Evolutionary conservation across 2,113 vertebrate species (phyloP).

Genomic region (Pachyramphus minor): DNA sequence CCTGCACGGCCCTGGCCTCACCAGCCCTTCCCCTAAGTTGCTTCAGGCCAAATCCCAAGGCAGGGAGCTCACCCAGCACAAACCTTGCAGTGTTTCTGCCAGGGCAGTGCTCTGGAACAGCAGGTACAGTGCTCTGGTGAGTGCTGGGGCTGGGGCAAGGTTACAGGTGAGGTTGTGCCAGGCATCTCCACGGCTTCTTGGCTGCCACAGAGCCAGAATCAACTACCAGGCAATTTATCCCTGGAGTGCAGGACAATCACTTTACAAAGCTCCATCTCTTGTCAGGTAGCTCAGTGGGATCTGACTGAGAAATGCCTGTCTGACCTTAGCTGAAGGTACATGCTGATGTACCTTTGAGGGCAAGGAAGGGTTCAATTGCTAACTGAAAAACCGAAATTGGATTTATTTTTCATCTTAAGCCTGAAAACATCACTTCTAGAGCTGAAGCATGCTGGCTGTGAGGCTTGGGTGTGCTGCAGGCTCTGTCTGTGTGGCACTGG

Average conservation of each 20-base stretch:
- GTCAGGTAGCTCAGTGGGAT: not conserved
- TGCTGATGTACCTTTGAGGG: too few species aligned
- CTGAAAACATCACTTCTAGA: not conserved
- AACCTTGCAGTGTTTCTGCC: not conserved
- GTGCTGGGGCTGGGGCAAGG: not conserved
- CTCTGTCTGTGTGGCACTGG: not conserved
- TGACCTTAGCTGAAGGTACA: not conserved
- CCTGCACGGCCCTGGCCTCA: not conserved
- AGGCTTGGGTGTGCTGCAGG: not conserved
- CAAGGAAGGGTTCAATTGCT: too few species aligned
- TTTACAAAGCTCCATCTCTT: not conserved
- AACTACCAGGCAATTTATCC: not conserved
- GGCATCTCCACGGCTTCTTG: not conserved
- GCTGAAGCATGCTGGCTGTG: not conserved
- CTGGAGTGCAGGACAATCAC: not conserved
- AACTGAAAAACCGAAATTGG: not conserved
- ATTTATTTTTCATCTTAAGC: not conserved
- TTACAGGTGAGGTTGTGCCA: not conserved
- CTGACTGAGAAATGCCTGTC: not conserved
- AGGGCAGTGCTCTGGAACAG: not conserved
- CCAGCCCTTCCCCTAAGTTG: not conserved
- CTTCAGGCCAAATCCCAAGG: not conserved
- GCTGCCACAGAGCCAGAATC: not conserved
- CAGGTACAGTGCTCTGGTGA: not conserved
- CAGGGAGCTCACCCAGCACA: not conserved